These are phyloP conservation scores for Aricia agestis DNA, from an alignment of 1,140 invertebrate species.

Conservation along the genomic window DNA sequence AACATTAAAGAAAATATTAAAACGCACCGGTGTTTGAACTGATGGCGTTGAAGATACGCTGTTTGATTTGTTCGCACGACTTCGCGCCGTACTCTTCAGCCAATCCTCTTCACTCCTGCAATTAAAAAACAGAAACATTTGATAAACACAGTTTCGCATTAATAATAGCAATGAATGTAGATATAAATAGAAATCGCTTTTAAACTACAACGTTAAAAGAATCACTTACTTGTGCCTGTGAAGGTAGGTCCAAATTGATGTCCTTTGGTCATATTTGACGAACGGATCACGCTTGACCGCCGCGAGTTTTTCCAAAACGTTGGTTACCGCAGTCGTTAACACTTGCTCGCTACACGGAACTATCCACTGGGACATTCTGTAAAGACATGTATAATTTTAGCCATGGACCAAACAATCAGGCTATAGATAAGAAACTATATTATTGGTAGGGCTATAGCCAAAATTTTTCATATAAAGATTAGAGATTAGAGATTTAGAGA, in stretches of 20 bases:
- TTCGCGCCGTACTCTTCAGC: conserved; percentile 41
- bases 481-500: too few species aligned
- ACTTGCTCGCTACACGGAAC: conserved; percentile 53
- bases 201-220: too few species aligned
- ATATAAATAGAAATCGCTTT: too few species aligned
- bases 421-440: too few species aligned
- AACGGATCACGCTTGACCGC: conserved; percentile 59
- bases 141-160: too few species aligned
- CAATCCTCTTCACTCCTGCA: conserved; percentile 60
- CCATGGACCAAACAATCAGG: too few species aligned
- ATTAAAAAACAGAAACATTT: background rate
- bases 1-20: too few species aligned
- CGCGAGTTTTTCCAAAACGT: conserved; percentile 47
- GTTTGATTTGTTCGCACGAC: conserved; percentile 29
- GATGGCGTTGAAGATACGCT: conserved; percentile 27
- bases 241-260: conserved; percentile 60
- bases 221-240: conserved; percentile 40
- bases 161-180: too few species aligned
- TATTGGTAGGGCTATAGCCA: too few species aligned
- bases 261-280: conserved; percentile 59
- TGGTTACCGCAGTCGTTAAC: conserved; percentile 46
- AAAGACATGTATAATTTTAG: conserved; percentile 14
- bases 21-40: conserved; percentile 34
- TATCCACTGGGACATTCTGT: conserved; percentile 68
- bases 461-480: too few species aligned